Percentiles rank a stretch among this genome's conserved stretches.
phyloP scores from a whole-genome alignment of 2,113 vertebrate species.

The Parotia lawesii region DNA sequence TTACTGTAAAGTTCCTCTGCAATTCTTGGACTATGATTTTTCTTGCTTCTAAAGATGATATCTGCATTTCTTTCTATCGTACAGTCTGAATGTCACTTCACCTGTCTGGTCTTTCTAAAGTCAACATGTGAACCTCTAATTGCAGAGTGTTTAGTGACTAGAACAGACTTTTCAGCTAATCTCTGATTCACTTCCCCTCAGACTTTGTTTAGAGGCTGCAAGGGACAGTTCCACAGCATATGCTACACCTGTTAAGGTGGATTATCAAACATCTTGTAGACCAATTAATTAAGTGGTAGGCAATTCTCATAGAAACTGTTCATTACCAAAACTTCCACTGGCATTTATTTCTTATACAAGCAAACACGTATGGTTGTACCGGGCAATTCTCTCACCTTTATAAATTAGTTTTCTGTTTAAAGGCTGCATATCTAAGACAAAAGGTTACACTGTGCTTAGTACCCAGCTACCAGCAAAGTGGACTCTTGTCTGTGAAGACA shows the following conservation, averaged over 20 bases:
- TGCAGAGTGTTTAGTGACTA: neutral
- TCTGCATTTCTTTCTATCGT: neutral
- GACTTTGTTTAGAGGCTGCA: neutral
- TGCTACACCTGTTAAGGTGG: neutral
- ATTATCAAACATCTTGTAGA: neutral
- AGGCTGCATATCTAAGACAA: neutral
- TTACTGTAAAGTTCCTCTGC: neutral
- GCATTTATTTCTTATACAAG: neutral
- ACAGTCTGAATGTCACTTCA: neutral
- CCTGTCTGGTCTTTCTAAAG: neutral
- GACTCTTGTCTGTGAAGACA: neutral
- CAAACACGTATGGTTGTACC: neutral
- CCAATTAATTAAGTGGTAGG: neutral
- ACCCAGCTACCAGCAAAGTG: neutral
- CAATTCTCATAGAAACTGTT: neutral
- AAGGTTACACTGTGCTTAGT: neutral
- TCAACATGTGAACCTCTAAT: neutral
- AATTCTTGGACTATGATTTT: neutral
- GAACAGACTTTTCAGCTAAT: neutral
- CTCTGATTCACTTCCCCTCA: constrained; percentile 8
- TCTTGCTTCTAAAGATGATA: neutral
- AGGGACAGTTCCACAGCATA: neutral
- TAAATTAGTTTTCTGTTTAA: neutral
- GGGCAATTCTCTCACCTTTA: neutral
- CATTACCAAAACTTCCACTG: neutral